These are phyloP conservation scores for Atopsyche davidsoni DNA, from an alignment of 1,140 invertebrate species.

Conservation along the genomic window DNA sequence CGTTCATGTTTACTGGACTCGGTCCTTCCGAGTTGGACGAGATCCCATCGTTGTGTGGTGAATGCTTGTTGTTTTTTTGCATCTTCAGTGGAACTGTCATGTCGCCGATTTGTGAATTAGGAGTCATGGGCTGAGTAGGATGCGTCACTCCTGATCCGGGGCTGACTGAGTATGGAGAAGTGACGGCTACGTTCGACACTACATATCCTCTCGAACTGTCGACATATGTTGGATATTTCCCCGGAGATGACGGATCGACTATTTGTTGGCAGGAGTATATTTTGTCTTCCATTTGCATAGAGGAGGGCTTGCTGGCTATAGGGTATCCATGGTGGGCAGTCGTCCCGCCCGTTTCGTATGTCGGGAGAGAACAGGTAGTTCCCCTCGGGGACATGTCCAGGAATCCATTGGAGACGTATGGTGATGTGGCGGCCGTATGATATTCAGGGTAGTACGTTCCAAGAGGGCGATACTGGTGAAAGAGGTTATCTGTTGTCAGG, in stretches of 20 bases:
- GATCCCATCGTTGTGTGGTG: conserved; percentile 50
- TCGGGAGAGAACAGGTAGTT: conserved; percentile 40
- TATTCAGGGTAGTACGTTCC: conserved; percentile 77
- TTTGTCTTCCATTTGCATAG: conserved; percentile 53
- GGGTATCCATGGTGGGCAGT: conserved; percentile 51
- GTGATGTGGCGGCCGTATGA: conserved; percentile 52
- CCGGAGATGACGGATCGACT: conserved; percentile 38
- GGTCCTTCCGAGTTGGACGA: conserved; percentile 51
- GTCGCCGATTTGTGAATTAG: conserved; percentile 38
- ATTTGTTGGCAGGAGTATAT: conserved; percentile 57
- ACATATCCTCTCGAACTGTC: conserved; percentile 50
- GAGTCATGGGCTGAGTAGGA: conserved; percentile 45
- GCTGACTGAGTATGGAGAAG: conserved; percentile 45
- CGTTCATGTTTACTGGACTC: conserved; percentile 50
- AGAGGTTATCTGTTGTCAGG: conserved; percentile 73
- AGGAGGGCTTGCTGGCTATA: conserved; percentile 38
- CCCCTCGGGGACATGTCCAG: conserved; percentile 56
- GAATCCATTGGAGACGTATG: conserved; percentile 75
- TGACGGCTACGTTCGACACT: conserved; percentile 42
- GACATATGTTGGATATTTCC: conserved; percentile 42
- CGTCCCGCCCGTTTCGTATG: conserved; percentile 48
- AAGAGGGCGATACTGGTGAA: conserved; percentile 74
- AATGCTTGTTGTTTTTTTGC: conserved; percentile 40
- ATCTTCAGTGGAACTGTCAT: conserved; percentile 35
- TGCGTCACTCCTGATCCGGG: conserved; percentile 46